A percentile compares a stretch with the other conserved stretches of the same genome.
phyloP scores from a whole-genome alignment of 2,888 invertebrate species.

The Globia sparganii region DNA sequence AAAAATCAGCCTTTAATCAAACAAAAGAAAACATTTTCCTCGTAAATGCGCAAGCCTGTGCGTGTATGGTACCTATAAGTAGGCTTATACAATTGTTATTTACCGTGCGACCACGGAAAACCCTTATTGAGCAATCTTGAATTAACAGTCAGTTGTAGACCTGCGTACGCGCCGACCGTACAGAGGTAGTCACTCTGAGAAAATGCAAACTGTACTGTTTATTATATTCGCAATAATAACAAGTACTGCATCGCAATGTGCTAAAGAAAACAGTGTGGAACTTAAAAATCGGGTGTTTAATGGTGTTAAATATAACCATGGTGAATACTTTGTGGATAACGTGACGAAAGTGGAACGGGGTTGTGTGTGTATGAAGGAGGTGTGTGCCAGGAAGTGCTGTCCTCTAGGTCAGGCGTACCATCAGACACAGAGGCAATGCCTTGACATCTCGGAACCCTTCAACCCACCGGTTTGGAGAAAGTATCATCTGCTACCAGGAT shows the following conservation, averaged over 20 bases:
- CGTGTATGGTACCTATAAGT: not conserved
- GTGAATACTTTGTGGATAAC: constrained; percentile 75
- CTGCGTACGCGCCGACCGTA: constrained; percentile 58
- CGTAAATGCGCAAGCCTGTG: not conserved
- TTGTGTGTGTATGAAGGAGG: constrained; percentile 75
- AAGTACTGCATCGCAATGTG: constrained; percentile 54
- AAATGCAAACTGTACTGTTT: constrained; percentile 37
- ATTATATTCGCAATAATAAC: constrained; percentile 49
- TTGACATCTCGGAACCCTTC: constrained; percentile 58
- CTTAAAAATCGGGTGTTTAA: constrained; percentile 54
- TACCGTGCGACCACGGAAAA: constrained; percentile 49
- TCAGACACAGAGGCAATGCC: constrained; percentile 67
- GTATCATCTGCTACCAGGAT: constrained; percentile 57
- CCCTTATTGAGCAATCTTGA: constrained; percentile 49
- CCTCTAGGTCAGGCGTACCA: constrained; percentile 74
- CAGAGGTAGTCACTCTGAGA: constrained; percentile 14
- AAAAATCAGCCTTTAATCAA: not conserved
- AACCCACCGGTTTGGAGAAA: constrained; percentile 76
- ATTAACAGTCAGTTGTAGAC: constrained; percentile 54
- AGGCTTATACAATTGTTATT: constrained; percentile 29
- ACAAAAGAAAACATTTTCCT: constrained; percentile 1
- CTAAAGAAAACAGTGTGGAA: constrained; percentile 49
- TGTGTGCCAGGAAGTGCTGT: constrained; percentile 81
- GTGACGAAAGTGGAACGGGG: constrained; percentile 69
- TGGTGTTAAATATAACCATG: constrained; percentile 69